Conservation (phyloP, 2,797 vertebrate species). For the Enteromius viviparus region DNA sequence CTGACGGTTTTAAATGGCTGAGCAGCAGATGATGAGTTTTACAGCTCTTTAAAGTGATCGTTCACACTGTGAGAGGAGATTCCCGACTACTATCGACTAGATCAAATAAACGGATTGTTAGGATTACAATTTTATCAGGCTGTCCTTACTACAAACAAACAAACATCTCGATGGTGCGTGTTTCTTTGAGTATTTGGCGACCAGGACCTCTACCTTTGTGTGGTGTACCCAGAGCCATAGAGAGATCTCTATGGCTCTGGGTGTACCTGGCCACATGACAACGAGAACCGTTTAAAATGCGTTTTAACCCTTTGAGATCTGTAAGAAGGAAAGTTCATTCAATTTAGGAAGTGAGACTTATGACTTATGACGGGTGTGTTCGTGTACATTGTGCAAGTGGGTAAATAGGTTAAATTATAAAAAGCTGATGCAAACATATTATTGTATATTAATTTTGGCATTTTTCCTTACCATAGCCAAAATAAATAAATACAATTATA, state of each 20-base stretch:
- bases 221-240: not conserved
- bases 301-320: not conserved
- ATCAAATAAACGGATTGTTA: not conserved
- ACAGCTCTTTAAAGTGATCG: not conserved
- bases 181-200: not conserved
- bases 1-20: not conserved
- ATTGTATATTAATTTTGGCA: not conserved
- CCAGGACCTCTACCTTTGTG: not conserved
- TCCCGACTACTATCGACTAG: not conserved
- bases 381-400: not conserved
- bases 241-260: too few species aligned
- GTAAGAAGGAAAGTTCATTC: not conserved
- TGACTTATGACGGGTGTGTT: not conserved
- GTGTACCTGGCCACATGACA: not conserved
- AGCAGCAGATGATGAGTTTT: constrained; percentile 6
- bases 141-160: not conserved
- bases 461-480: not conserved
- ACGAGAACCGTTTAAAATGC: not conserved
- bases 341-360: constrained; percentile 17
- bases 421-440: not conserved
- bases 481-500: too few species aligned
- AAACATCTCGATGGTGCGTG: not conserved
- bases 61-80: not conserved
- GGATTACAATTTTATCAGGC: not conserved
- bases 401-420: not conserved